A percentile compares a stretch with the other conserved stretches of the same genome.
Evolutionary conservation across 2,113 vertebrate genomes (phyloP).

Genomic region (Lamprologus lemairii): DNA sequence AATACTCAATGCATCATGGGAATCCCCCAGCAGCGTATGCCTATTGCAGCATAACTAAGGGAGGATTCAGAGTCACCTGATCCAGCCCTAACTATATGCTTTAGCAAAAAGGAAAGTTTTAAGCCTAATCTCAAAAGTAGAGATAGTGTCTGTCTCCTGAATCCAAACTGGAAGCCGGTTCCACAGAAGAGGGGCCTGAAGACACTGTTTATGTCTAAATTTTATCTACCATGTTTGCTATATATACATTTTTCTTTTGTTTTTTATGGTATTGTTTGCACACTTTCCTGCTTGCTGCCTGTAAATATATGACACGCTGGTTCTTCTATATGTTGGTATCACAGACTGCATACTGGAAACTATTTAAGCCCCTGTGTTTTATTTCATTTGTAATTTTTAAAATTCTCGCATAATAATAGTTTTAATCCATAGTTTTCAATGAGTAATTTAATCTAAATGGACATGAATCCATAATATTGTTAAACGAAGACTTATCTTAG

Average conservation of each 20-base stretch:
- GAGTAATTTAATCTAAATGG: not conserved
- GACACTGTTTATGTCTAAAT: not conserved
- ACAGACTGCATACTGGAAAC: not conserved
- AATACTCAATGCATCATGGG: not conserved
- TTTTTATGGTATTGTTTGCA: no score
- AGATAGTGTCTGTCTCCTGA: not conserved
- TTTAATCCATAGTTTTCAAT: not conserved
- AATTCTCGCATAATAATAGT: not conserved
- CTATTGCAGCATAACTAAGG: not conserved
- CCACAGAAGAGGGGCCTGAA: not conserved
- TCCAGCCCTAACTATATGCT: not conserved
- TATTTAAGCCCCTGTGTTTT: not conserved
- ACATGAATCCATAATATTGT: not conserved
- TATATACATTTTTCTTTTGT: no score
- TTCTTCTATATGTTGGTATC: not conserved
- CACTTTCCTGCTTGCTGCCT: not conserved
- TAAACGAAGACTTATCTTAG: not conserved
- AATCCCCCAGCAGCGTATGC: not conserved
- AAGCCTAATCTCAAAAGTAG: not conserved
- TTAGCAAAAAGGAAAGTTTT: not conserved
- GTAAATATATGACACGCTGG: not conserved
- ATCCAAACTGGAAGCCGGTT: not conserved
- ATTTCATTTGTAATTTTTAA: not conserved
- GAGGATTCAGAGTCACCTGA: fast-evolving
- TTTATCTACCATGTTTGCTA: no score